A percentile compares a stretch with the other conserved stretches of the same genome.
phyloP scores from a whole-genome alignment of 2,797 vertebrate species.

The Heterohyrax brucei region DNA sequence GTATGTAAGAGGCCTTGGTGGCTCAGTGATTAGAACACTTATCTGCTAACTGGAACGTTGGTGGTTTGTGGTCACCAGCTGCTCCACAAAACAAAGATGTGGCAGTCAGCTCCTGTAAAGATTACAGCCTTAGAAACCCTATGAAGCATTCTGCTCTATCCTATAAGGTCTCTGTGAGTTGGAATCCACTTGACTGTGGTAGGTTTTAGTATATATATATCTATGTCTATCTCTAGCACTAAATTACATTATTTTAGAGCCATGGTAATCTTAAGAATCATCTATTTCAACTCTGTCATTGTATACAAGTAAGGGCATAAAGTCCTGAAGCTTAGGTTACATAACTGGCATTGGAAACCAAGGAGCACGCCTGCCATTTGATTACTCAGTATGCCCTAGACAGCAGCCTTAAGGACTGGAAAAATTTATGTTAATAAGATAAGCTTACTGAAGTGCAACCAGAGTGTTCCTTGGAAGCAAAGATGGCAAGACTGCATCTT shows the following conservation, averaged over 20 bases:
- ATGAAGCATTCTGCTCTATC: no score
- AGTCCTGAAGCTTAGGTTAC: neutral
- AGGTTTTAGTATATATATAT: neutral
- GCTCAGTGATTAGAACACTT: no score
- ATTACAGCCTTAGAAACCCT: no score
- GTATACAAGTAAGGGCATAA: neutral
- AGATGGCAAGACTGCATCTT: no score
- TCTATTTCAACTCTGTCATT: neutral
- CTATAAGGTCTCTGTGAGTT: no score
- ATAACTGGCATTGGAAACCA: neutral
- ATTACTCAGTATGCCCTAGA: neutral
- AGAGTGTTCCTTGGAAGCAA: no score
- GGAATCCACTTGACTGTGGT: no score
- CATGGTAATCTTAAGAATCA: neutral
- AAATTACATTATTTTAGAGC: neutral
- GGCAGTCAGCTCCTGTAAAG: no score
- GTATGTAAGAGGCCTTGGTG: neutral
- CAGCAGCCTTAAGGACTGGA: neutral
- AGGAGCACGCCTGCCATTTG: neutral
- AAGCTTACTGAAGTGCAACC: neutral
- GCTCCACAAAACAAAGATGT: no score
- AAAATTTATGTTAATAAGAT: conserved; percentile 27
- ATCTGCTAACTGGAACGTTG: no score
- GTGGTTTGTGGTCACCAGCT: no score
- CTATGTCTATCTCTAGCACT: neutral